A percentile compares a stretch with the other conserved stretches of the same genome.
Conservation (phyloP, 2,797 vertebrate genomes). For the Astyanax mexicanus region DNA sequence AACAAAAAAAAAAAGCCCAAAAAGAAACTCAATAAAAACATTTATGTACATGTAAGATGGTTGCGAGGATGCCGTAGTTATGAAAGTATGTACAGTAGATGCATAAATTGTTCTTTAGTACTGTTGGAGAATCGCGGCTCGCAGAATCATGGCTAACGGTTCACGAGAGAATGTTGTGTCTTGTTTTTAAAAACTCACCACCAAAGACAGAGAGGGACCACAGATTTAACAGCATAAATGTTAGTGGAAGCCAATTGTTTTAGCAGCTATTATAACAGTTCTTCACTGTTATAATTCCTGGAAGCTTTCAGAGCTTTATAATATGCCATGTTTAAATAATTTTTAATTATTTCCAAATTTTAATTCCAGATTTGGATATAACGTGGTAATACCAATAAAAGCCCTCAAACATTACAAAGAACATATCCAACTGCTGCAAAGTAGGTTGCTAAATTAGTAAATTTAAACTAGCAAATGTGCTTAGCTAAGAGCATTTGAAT, state of each 20-base stretch:
- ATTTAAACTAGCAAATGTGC: neutral
- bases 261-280: too few relatives aligned
- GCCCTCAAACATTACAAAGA: too few relatives aligned
- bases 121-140: constrained; percentile 27
- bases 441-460: neutral
- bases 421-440: neutral
- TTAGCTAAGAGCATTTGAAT: neutral
- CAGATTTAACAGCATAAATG: neutral
- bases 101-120: constrained; percentile 48
- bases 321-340: neutral
- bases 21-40: constrained; percentile 30
- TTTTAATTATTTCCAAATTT: too few relatives aligned
- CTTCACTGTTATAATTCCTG: too few relatives aligned
- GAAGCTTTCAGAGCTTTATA: neutral
- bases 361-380: too few relatives aligned
- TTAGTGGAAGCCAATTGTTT: neutral
- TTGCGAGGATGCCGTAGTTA: constrained; percentile 53
- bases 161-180: constrained; percentile 9
- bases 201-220: constrained; percentile 59
- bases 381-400: too few relatives aligned
- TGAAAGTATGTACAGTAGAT: constrained; percentile 65
- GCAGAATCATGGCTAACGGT: neutral
- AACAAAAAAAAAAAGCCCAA: constrained; percentile 66
- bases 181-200: constrained; percentile 50
- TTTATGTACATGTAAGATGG: constrained; percentile 51